Conservation (phyloP, 2,888 invertebrate species). For the Tolmerus cingulatus region DNA sequence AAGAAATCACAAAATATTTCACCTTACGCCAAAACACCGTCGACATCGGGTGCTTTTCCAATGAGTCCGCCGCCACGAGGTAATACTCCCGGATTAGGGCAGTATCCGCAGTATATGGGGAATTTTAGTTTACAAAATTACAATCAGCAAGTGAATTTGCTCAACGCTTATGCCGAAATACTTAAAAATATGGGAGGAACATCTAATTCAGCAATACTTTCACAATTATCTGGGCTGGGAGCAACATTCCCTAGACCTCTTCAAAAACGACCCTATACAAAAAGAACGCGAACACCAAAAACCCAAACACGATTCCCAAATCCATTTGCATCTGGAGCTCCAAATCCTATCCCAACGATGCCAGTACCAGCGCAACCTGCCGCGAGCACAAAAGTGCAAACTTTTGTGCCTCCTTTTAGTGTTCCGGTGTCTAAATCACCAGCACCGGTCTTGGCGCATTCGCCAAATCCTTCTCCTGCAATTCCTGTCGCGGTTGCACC, state of each 20-base stretch:
- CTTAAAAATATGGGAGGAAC: constrained; percentile 48
- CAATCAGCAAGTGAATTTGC: constrained; percentile 50
- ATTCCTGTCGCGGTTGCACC: constrained; percentile 14
- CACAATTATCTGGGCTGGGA: constrained; percentile 49
- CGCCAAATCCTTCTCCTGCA: constrained; percentile 23
- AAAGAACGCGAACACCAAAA: constrained; percentile 51
- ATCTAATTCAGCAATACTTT: constrained; percentile 45
- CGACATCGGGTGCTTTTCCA: constrained; percentile 34
- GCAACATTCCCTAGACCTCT: constrained; percentile 49
- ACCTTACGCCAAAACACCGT: constrained; percentile 40
- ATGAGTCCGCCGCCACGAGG: constrained; percentile 43
- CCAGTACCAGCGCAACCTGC: constrained; percentile 16
- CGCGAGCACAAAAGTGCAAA: constrained; percentile 38
- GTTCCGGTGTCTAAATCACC: constrained; percentile 45
- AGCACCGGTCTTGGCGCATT: constrained; percentile 43
- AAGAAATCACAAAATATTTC: constrained; percentile 35
- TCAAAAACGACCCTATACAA: constrained; percentile 51
- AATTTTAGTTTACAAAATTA: constrained; percentile 51
- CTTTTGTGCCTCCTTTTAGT: constrained; percentile 41
- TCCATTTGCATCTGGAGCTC: constrained; percentile 31
- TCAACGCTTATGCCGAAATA: constrained; percentile 52
- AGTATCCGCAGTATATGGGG: constrained; percentile 44
- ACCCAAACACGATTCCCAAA: constrained; percentile 45
- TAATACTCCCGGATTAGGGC: constrained; percentile 44
- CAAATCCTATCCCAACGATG: neutral